A percentile compares a stretch with the other conserved stretches of the same genome.
Conservation (phyloP, 92 coral and sea anemone genomes). For the Bergia sp. region DNA sequence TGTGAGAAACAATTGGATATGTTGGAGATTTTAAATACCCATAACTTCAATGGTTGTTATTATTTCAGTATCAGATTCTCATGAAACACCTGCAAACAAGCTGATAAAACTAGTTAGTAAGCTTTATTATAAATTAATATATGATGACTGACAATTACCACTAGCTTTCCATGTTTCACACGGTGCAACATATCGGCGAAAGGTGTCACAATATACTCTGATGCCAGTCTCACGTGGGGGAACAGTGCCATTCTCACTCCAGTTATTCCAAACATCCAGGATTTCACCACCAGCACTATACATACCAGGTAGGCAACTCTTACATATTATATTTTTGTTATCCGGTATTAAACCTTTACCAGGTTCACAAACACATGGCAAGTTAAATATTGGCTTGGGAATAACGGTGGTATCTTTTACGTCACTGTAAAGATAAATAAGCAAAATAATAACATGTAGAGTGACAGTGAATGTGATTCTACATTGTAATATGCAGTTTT, state of each 20-base stretch:
- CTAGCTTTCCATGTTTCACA: constrained; percentile 80
- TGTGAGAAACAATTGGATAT: no score
- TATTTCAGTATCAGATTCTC: no score
- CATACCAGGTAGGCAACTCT: constrained; percentile 48
- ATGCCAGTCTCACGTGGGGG: constrained; percentile 74
- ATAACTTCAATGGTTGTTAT: no score
- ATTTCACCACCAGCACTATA: constrained; percentile 82
- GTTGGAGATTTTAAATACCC: no score
- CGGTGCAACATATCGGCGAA: constrained; percentile 56
- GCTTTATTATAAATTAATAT: no score
- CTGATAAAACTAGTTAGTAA: no score
- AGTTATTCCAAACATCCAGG: constrained; percentile 70
- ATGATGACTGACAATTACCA: constrained; percentile 52
- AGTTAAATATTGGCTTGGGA: constrained; percentile 26
- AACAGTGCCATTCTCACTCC: constrained; percentile 77
- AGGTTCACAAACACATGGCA: constrained; percentile 73
- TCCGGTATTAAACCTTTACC: constrained; percentile 63
- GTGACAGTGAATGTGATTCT: no score
- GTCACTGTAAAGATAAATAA: constrained; percentile 13
- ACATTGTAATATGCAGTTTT: no score
- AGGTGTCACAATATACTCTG: constrained; percentile 67
- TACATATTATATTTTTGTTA: constrained; percentile 29
- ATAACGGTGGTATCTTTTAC: constrained; percentile 12
- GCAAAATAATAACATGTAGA: background rate
- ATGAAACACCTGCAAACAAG: no score